These are phyloP conservation scores for Temnothorax ravouxi DNA, from an alignment of 2,888 invertebrate species.

Conservation along the genomic window DNA sequence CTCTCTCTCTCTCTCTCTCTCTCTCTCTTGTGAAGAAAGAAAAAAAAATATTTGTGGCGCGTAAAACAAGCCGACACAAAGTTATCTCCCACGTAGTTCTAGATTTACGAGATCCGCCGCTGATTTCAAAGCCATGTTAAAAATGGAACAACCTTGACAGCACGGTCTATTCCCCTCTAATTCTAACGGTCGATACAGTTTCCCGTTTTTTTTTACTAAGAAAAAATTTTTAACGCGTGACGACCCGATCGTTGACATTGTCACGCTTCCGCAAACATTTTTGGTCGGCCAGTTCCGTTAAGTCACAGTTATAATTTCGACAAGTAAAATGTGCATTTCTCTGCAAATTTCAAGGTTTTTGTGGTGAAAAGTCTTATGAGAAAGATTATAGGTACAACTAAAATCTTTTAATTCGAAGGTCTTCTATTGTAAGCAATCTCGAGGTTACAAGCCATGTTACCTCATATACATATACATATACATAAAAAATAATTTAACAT, in stretches of 20 bases:
- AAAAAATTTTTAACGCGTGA: constrained; percentile 78
- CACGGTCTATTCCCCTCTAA: constrained; percentile 65
- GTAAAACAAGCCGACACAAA: constrained; percentile 68
- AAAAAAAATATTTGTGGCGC: constrained; percentile 59
- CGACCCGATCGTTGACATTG: constrained; percentile 69
- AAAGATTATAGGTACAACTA: neutral
- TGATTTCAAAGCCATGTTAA: constrained; percentile 79
- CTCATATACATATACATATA: constrained; percentile 58
- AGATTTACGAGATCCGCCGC: constrained; percentile 81
- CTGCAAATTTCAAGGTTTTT: constrained; percentile 69
- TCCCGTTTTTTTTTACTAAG: constrained; percentile 66
- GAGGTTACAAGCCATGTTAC: constrained; percentile 59
- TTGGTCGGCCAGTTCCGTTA: constrained; percentile 81
- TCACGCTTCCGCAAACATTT: constrained; percentile 84
- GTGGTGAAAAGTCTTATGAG: neutral
- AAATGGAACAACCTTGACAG: constrained; percentile 75
- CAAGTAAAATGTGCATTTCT: constrained; percentile 45
- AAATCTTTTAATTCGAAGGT: constrained; percentile 16
- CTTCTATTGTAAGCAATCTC: constrained; percentile 44
- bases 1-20: neutral
- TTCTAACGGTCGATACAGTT: constrained; percentile 66
- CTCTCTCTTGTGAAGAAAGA: constrained; percentile 3
- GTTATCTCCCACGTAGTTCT: constrained; percentile 73
- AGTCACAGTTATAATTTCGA: constrained; percentile 75
- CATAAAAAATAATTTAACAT: constrained; percentile 29